A percentile compares a stretch with the other conserved stretches of the same genome.
phyloP scores from a whole-genome alignment of 1,140 invertebrate species.

The Zaprionus lachaisei region DNA sequence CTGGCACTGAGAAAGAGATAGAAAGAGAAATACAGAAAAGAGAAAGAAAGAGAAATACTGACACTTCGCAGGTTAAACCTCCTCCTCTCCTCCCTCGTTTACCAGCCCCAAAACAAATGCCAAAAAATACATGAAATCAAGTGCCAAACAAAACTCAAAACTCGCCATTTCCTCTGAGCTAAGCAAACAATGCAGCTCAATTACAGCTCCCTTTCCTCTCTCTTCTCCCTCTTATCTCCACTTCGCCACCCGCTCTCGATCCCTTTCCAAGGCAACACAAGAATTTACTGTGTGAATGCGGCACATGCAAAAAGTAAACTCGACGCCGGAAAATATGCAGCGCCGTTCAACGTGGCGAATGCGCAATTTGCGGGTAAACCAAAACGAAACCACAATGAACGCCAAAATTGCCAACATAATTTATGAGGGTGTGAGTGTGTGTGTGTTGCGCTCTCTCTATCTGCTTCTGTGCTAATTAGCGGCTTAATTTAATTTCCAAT shows the following conservation, averaged over 20 bases:
- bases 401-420: conserved; percentile 76
- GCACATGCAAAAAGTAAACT: conserved; percentile 38
- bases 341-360: conserved; percentile 25
- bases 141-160: conserved; percentile 1
- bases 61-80: no score
- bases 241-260: neutral
- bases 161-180: neutral
- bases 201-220: conserved; percentile 40
- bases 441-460: conserved; percentile 20
- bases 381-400: conserved; percentile 63
- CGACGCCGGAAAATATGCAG: conserved; percentile 45
- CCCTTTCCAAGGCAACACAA: neutral
- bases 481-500: conserved; percentile 78
- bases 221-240: neutral
- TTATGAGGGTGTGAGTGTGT: conserved; percentile 51
- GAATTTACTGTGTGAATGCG: conserved; percentile 72
- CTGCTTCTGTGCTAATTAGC: conserved; percentile 66
- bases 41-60: no score
- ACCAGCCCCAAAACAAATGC: no score
- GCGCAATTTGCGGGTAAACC: conserved; percentile 51
- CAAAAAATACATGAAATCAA: neutral
- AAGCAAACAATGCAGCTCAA: conserved; percentile 72
- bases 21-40: no score
- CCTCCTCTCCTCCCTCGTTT: no score
- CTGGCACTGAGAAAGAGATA: no score